Conservation (phyloP, 2,888 invertebrate species). For the Panopea generosa region DNA sequence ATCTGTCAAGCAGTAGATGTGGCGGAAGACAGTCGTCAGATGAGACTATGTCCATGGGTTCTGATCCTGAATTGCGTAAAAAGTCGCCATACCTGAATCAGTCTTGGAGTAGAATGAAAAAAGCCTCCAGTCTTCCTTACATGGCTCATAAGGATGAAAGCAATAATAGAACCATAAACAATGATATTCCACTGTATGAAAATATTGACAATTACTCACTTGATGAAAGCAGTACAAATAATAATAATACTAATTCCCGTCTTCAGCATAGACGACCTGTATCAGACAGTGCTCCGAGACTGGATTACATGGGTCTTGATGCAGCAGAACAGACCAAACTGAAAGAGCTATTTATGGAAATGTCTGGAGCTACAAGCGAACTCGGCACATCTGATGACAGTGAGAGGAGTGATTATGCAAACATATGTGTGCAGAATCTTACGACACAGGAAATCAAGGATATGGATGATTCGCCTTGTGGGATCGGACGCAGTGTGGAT, state of each 20-base stretch:
- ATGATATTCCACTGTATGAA: constrained; percentile 31
- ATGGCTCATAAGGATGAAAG: background rate
- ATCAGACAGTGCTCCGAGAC: constrained; percentile 38
- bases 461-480: constrained; percentile 56
- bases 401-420: background rate
- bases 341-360: constrained; percentile 29
- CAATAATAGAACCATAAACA: background rate
- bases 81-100: background rate
- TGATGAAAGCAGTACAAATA: background rate
- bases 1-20: constrained; percentile 49
- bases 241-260: background rate
- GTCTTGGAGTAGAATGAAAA: constrained; percentile 12
- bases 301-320: constrained; percentile 49
- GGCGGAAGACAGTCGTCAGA: constrained; percentile 35
- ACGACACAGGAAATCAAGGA: constrained; percentile 46
- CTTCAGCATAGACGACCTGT: background rate
- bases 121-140: constrained; percentile 40
- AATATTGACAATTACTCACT: constrained; percentile 32
- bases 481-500: constrained; percentile 61
- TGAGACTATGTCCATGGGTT: constrained; percentile 43
- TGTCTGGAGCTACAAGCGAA: background rate
- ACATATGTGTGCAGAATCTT: background rate
- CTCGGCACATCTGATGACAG: too few species aligned
- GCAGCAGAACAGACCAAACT: constrained; percentile 28
- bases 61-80: constrained; percentile 22